These are phyloP conservation scores for Drosophila seclusa DNA, from an alignment of 2,888 invertebrate genomes.

Conservation along the genomic window DNA sequence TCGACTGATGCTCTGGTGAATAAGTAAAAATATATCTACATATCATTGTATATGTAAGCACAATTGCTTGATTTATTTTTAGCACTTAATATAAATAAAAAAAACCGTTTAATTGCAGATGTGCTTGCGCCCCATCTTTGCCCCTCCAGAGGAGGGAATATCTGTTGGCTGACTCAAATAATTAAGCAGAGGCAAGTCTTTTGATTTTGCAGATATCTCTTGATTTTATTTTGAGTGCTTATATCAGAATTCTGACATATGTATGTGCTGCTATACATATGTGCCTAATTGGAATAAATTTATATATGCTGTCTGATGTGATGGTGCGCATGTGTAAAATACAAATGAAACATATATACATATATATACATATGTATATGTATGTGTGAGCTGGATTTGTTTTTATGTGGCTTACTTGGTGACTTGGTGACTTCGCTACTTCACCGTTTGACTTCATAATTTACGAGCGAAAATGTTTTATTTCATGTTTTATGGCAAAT, in stretches of 20 bases:
- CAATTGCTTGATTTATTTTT: slow-evolving; percentile 60
- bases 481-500: slow-evolving; percentile 77
- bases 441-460: slow-evolving; percentile 57
- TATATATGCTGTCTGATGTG: slow-evolving; percentile 18
- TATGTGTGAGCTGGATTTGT: slow-evolving; percentile 22
- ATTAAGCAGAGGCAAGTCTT: slow-evolving; percentile 48
- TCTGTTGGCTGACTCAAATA: slow-evolving; percentile 30
- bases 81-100: slow-evolving; percentile 57
- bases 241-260: slow-evolving; percentile 23
- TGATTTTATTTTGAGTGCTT: slow-evolving; percentile 6
- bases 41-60: slow-evolving; percentile 10
- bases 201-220: slow-evolving; percentile 26
- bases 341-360: slow-evolving; percentile 9
- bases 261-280: background rate
- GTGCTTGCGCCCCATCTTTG: slow-evolving; percentile 1
- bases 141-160: slow-evolving; percentile 11
- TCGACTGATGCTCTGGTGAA: slow-evolving; percentile 35
- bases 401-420: slow-evolving; percentile 32
- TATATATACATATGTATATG: slow-evolving; percentile 8
- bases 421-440: slow-evolving; percentile 26
- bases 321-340: slow-evolving; percentile 7
- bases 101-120: slow-evolving; percentile 42
- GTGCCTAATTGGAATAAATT: slow-evolving; percentile 48
- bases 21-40: slow-evolving; percentile 19
- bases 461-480: slow-evolving; percentile 77